A percentile compares a stretch with the other conserved stretches of the same genome.
Conservation (phyloP, 2,797 vertebrate genomes). For the Monodelphis domestica region DNA sequence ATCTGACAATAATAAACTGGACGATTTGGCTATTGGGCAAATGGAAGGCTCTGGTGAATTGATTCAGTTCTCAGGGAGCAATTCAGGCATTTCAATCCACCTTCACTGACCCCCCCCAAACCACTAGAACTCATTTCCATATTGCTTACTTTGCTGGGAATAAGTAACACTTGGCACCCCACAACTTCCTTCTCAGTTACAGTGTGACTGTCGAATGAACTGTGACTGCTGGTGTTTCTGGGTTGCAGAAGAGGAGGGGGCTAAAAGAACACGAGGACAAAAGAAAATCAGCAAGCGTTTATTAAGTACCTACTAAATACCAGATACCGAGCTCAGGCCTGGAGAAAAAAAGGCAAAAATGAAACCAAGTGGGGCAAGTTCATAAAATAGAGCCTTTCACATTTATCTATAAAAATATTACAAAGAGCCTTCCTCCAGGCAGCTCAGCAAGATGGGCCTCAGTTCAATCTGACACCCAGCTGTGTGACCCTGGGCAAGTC, state of each 20-base stretch:
- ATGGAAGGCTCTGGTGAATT: not conserved
- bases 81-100: not conserved
- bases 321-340: not conserved
- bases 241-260: not conserved
- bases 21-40: not conserved
- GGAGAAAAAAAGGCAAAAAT: not conserved
- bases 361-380: not conserved
- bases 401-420: not conserved
- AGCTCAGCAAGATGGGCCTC: too few species aligned
- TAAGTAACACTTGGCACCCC: not conserved
- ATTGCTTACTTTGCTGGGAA: not conserved
- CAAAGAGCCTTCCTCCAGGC: too few species aligned
- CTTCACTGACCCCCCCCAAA: not conserved
- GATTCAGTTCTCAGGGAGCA: not conserved
- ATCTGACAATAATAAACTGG: too few species aligned
- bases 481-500: too few species aligned
- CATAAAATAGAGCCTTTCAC: not conserved
- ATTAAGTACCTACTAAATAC: not conserved
- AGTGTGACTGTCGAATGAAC: not conserved
- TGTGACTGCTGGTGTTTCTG: not conserved
- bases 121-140: not conserved
- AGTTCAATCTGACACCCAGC: too few species aligned
- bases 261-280: not conserved
- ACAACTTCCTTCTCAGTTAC: not conserved
- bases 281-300: not conserved